Percentiles rank a stretch among this genome's conserved stretches.
Conservation (phyloP, 2,113 vertebrate genomes). For the Brachirus orientalis region DNA sequence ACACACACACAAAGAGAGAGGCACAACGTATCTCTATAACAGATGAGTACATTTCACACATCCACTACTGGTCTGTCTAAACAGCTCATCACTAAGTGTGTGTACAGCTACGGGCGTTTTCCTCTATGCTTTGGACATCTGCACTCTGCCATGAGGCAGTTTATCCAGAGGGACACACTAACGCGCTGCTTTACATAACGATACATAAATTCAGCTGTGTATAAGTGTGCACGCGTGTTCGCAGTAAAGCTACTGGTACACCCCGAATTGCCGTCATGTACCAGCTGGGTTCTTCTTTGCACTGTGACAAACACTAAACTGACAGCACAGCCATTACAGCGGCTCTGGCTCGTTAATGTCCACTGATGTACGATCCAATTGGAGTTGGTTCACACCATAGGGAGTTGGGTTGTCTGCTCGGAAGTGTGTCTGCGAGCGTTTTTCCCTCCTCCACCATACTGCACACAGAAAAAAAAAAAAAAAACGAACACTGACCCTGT, state of each 20-base stretch:
- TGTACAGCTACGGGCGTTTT: constrained; percentile 41
- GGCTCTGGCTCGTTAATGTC: constrained; percentile 41
- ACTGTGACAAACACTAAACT: constrained; percentile 53
- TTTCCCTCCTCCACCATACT: background rate
- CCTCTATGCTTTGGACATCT: constrained; percentile 75
- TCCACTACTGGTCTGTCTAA: constrained; percentile 39
- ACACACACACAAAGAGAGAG: no score
- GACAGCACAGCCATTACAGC: constrained; percentile 34
- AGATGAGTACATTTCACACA: constrained; percentile 47
- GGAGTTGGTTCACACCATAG: constrained; percentile 1
- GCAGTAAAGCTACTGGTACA: constrained; percentile 60
- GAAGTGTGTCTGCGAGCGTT: background rate
- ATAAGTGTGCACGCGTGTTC: constrained; percentile 31
- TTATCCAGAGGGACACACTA: constrained; percentile 56
- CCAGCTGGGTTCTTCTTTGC: constrained; percentile 55
- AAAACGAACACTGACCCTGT: background rate
- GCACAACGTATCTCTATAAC: constrained; percentile 13
- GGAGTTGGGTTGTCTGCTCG: background rate
- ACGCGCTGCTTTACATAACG: constrained; percentile 47
- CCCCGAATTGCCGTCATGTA: constrained; percentile 45
- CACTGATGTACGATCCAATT: background rate
- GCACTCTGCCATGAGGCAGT: constrained; percentile 64
- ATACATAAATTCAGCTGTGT: constrained; percentile 29
- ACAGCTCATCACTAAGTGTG: constrained; percentile 56
- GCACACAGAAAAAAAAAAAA: background rate